These are phyloP conservation scores for Harmothoe impar DNA, from an alignment of 2,888 invertebrate genomes.

Conservation along the genomic window DNA sequence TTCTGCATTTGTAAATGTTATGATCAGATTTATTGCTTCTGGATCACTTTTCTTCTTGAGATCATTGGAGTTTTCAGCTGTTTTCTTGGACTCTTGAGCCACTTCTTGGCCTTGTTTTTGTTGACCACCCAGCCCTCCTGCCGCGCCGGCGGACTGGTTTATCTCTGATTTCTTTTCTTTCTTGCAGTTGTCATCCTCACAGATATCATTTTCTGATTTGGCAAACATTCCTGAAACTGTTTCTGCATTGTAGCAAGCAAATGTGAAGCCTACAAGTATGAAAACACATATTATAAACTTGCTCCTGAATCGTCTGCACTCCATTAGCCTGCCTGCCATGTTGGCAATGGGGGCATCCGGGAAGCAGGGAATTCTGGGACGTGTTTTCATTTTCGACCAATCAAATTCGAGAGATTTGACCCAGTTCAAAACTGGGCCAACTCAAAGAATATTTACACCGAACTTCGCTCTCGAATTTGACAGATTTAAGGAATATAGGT, in stretches of 20 bases:
- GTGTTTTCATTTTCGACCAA: constrained; percentile 28
- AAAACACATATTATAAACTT: background rate
- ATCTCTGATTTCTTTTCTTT: background rate
- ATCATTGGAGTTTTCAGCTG: background rate
- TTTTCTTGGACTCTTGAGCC: background rate
- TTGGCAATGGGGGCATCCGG: constrained; percentile 18
- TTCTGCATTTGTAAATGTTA: constrained; percentile 73
- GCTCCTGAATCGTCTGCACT: constrained; percentile 33
- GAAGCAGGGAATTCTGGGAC: background rate
- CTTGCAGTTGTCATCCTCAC: constrained; percentile 3
- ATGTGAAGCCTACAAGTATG: background rate
- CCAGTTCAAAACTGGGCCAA: background rate
- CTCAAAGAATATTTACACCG: background rate
- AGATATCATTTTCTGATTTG: background rate
- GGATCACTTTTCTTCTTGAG: constrained; percentile 29
- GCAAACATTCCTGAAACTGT: constrained; percentile 34
- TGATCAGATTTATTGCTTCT: constrained; percentile 70
- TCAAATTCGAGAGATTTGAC: background rate
- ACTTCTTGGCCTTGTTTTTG: background rate
- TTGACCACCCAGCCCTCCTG: constrained; percentile 38
- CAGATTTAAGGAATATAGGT: background rate
- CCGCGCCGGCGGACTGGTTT: background rate
- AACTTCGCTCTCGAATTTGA: background rate
- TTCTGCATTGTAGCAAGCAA: constrained; percentile 39
- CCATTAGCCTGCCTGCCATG: background rate